Evolutionary conservation across 2,113 vertebrate genomes (phyloP).

Genomic region (Willisornis vidua): DNA sequence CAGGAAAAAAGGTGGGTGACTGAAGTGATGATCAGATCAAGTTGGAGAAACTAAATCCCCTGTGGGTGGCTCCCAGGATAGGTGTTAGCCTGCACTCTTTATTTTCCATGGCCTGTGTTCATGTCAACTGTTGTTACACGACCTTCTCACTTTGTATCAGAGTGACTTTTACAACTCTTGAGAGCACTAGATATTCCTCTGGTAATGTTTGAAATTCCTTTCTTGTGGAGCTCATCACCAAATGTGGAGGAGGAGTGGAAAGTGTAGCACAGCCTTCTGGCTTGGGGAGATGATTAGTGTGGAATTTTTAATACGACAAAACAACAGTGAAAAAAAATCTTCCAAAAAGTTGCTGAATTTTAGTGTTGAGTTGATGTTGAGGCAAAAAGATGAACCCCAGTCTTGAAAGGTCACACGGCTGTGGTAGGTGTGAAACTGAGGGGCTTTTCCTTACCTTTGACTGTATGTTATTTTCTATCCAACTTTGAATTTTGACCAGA

Average conservation of each 20-base stretch:
- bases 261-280: not conserved
- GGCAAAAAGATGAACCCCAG: not conserved
- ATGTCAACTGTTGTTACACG: not conserved
- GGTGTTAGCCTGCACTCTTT: not conserved
- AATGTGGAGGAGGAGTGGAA: not conserved
- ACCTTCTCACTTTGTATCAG: not conserved
- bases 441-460: not conserved
- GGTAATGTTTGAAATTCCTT: not conserved
- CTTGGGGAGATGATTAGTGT: not conserved
- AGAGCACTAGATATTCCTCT: not conserved
- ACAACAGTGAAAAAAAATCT: not conserved
- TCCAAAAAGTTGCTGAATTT: not conserved
- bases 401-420: not conserved
- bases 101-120: not conserved
- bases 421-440: accelerated
- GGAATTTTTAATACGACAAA: not conserved
- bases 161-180: not conserved
- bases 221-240: not conserved
- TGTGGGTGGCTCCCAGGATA: not conserved
- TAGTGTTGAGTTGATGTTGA: not conserved
- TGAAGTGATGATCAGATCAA: not conserved
- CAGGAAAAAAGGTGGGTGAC: not conserved
- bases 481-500: not conserved
- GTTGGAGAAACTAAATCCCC: not conserved
- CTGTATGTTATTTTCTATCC: not conserved